phyloP scores from a whole-genome alignment of 2,888 invertebrate genomes.

The Lithophane leautieri region DNA sequence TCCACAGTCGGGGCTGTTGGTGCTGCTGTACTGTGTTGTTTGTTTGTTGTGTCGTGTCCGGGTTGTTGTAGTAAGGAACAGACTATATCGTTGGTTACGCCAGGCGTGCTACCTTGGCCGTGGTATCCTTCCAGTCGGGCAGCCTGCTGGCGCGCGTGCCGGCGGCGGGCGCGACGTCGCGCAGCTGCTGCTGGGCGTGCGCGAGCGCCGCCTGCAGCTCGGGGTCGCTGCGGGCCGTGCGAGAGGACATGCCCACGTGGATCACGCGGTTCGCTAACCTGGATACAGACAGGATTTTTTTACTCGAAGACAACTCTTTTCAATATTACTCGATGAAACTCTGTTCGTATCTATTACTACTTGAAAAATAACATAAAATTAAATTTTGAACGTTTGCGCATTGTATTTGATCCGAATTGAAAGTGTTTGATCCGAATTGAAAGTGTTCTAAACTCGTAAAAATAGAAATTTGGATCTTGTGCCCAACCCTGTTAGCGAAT shows the following conservation, averaged over 20 bases:
- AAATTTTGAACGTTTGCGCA: background rate
- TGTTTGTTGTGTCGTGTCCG: too few relatives aligned
- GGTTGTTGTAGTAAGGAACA: too few relatives aligned
- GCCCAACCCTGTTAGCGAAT: background rate
- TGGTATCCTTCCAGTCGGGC: conserved; percentile 95
- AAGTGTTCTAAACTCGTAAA: background rate
- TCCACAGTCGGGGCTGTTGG: too few relatives aligned
- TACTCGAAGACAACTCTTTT: background rate
- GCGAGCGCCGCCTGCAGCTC: conserved; percentile 95
- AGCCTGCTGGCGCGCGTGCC: conserved; percentile 91
- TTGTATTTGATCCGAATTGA: background rate
- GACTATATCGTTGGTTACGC: background rate
- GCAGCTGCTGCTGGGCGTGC: conserved; percentile 94
- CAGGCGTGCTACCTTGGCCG: conserved; percentile 56
- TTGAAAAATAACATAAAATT: background rate
- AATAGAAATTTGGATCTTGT: background rate
- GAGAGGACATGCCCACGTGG: conserved; percentile 95
- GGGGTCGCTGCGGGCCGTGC: conserved; percentile 93
- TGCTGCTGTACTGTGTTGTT: too few relatives aligned
- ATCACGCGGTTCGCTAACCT: conserved; percentile 98
- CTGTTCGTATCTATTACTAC: too few relatives aligned
- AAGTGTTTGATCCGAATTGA: background rate
- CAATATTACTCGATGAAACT: background rate
- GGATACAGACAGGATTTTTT: background rate
- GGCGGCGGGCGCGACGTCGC: conserved; percentile 93